A percentile compares a stretch with the other conserved stretches of the same genome.
phyloP scores from a whole-genome alignment of 2,797 vertebrate species.

The Sebastes trivittatus region DNA sequence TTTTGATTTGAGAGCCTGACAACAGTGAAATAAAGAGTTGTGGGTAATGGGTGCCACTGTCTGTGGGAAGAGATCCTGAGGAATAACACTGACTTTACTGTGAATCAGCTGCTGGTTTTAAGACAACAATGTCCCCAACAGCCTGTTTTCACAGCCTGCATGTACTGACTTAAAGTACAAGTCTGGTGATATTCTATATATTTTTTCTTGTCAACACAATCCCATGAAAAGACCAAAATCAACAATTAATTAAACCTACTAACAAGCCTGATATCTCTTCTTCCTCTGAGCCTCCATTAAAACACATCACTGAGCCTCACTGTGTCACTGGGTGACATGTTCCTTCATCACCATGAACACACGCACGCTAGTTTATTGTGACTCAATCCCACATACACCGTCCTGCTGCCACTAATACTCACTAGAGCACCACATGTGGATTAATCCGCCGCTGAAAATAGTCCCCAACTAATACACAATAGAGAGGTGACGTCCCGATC shows the following conservation, averaged over 20 bases:
- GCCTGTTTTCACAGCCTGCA: too few relatives aligned
- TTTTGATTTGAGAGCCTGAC: neutral
- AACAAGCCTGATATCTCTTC: neutral
- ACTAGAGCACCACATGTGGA: neutral
- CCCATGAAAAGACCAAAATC: neutral
- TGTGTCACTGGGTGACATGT: neutral
- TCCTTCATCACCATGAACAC: neutral
- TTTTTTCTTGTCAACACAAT: neutral
- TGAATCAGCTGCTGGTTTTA: neutral
- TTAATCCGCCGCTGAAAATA: neutral
- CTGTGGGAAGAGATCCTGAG: neutral
- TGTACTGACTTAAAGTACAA: neutral
- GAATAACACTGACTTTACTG: neutral
- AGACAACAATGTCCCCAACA: too few relatives aligned
- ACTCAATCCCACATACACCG: too few relatives aligned
- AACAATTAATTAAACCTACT: neutral
- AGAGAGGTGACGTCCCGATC: too few relatives aligned
- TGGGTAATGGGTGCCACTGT: neutral
- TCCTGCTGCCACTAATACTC: neutral
- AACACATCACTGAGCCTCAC: neutral
- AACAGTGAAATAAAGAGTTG: neutral
- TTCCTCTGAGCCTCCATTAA: neutral
- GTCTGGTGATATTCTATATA: neutral
- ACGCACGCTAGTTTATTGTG: neutral
- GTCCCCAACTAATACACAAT: neutral